Base-by-base conservation (phyloP, 2,888 invertebrate genomes). In the Oxystoma pomonae region DNA sequence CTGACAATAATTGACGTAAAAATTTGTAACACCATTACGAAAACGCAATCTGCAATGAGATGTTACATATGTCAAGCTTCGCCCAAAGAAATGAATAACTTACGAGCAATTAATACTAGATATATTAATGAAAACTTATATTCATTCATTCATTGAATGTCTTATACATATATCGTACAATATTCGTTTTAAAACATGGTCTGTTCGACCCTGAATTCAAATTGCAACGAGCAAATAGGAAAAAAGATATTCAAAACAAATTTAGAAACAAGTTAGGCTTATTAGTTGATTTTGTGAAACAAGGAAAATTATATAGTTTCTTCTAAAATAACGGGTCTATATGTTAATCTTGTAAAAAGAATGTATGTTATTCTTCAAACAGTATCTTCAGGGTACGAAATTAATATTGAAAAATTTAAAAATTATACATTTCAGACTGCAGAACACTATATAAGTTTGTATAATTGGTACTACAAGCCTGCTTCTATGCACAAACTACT, bases 321-420 rank as follows among this genome's bases (percentile, higher is more conserved):
- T 35, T 35, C 35, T 35, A 12, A 35, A 35, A 35, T 35, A 7
- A 35, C 35, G 3, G 35, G 35, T 12, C 35, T 35, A 12, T 35
- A 3, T 7, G 35, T 50, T 50, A n/a, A 50, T 50, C 50, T 50
- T 50, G 50, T 50, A 50, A 50, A 50, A 50, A 50, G 50, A 50
- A 50, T 50, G 50, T 50, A 50, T 50, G 50, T 50, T 50, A 50
- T 50, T 50, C 50, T 50, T 50, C 50, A 50, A 50, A 50, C 50
- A 50, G n/a, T 50, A 50, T 50, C 50, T 50, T 50, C 50, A 50
- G 53, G 53, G 53, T 53, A 53, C n/a, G 17, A 53, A 53, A 53
- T 53, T 53, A 53, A 53, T 9, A 53, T 53, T 9, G 53, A 53
- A 53, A 53, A 9, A 53, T 53, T 53, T 53, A 16, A 17, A 53